Base-by-base conservation (phyloP, 2,888 invertebrate species). In the Cerastis leucographa region DNA sequence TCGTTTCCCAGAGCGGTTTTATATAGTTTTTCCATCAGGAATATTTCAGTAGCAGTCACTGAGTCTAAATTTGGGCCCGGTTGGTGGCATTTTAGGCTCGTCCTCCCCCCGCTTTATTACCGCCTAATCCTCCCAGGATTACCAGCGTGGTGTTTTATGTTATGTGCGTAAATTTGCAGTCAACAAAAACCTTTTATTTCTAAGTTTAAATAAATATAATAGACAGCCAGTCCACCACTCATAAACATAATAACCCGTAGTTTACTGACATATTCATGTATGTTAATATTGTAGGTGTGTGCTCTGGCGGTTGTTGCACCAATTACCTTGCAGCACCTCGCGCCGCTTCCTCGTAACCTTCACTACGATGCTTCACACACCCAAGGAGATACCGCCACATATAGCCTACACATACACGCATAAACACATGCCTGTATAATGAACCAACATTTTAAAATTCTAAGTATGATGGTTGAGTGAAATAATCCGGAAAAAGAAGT, bases 181-280 rank as follows among this genome's bases (percentile, higher is more conserved):
- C 11, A 46, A 42, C n/a, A 42, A 42, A 2, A 17, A 42, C 12
- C 4, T 64, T 17, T 64, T 14, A n/a, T 25, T 14, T 42, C n/a
- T 14, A 64, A 35, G 8, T 42, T 49, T 11, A 35, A 59, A 2
- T 44, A 51, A 80, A 64, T 64, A 61, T 62, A 67, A n/a, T 69
- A 82, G 76, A 69, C 83, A 69, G n/a, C 5, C 8, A 64, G 78
- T 56, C 56, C 54, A 35, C 11, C 12, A 17, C 42, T 78, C 49
- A 80, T 68, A 56, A 73, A 59, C 51, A 61, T 71, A 61, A 84
- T 70, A 56, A 84, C 54, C 35, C 3, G 40, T 72, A 84, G 81
- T 84, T 84, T 66, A 73, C 49, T 70, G 81, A 78, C 81, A 79
- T 44, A 81, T 84, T 81, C 84, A 81, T 81, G 12, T 84, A 81